Conservation (phyloP, 2,113 vertebrate species). For the Regulus satrapa region DNA sequence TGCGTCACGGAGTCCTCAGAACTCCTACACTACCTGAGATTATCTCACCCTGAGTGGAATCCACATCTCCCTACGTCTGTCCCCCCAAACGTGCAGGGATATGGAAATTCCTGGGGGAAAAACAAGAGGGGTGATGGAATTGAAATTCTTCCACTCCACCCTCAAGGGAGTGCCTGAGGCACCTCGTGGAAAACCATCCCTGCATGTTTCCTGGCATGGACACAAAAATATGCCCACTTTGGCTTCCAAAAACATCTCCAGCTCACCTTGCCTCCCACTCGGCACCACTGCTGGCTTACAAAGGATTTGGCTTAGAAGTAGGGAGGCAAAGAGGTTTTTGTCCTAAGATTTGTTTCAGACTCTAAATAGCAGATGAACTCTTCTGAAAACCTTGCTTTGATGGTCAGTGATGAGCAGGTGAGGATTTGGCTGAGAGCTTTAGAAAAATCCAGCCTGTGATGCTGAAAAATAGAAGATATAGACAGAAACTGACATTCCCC, state of each 20-base stretch:
- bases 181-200: background rate
- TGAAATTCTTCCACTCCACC: background rate
- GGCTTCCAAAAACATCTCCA: background rate
- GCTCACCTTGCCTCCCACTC: background rate
- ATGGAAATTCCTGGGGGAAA: background rate
- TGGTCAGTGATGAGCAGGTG: background rate
- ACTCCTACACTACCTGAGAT: background rate
- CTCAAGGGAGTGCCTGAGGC: background rate
- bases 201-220: background rate
- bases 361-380: background rate
- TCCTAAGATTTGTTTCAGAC: background rate
- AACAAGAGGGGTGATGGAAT: background rate
- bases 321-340: background rate
- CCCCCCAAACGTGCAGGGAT: rapidly evolving
- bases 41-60: background rate
- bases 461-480: background rate
- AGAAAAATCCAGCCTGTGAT: constrained; percentile 6
- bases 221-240: background rate
- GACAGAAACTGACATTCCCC: background rate
- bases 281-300: background rate
- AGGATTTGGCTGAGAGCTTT: background rate
- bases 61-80: background rate
- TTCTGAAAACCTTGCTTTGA: background rate
- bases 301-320: background rate
- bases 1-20: background rate